A percentile compares a stretch with the other conserved stretches of the same genome.
These are phyloP conservation scores for Gambusia yucatana DNA, from an alignment of 2,797 vertebrate species.

Conservation along the genomic window DNA sequence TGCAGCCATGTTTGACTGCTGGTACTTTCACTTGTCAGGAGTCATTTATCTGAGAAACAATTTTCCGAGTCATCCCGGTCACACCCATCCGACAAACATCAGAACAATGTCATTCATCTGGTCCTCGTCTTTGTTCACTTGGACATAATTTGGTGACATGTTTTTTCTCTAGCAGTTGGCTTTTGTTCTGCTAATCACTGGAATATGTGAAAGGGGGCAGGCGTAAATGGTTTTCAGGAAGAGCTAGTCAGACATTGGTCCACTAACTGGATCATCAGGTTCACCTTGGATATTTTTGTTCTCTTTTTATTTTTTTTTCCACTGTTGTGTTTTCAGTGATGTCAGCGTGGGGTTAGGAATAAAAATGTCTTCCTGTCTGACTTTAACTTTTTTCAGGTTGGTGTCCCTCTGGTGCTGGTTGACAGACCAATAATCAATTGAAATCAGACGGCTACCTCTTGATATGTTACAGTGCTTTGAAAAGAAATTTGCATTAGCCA, in stretches of 20 bases:
- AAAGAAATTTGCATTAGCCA: background rate
- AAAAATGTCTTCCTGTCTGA: background rate
- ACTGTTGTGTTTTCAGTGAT: background rate
- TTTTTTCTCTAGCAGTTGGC: slow-evolving; percentile 3
- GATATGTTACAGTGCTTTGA: background rate
- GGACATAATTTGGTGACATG: slow-evolving; percentile 28
- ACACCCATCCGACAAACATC: slow-evolving; percentile 25
- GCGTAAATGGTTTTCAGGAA: slow-evolving; percentile 3
- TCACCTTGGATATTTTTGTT: slow-evolving; percentile 3
- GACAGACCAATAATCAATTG: background rate
- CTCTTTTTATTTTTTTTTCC: background rate
- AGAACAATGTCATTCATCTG: slow-evolving; percentile 67
- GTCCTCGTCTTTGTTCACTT: slow-evolving; percentile 50
- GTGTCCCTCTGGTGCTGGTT: background rate
- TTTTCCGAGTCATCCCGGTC: slow-evolving; percentile 32
- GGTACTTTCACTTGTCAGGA: slow-evolving; percentile 2
- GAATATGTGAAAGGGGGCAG: slow-evolving; percentile 31
- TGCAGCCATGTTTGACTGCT: background rate
- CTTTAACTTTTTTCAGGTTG: background rate
- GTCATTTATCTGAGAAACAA: slow-evolving; percentile 8
- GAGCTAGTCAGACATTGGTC: background rate
- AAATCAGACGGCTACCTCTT: background rate
- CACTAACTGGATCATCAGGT: slow-evolving; percentile 38
- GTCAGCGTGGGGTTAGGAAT: background rate
- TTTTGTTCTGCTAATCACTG: slow-evolving; percentile 23